Base-by-base conservation (phyloP, 2,113 vertebrate genomes). In the Colistium nudipinnis region DNA sequence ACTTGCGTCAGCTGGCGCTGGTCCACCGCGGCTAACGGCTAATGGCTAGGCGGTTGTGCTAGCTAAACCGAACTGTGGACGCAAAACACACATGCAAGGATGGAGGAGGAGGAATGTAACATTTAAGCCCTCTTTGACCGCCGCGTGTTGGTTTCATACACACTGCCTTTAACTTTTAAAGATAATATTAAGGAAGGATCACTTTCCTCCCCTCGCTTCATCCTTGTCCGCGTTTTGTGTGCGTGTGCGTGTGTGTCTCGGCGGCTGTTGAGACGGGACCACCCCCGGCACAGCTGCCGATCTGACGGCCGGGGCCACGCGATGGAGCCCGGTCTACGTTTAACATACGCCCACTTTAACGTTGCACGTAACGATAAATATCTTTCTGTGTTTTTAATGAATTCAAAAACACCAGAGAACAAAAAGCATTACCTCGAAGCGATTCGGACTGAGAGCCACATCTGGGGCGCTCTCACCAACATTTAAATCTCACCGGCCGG, bases 1-100 rank as follows among this genome's bases (percentile, higher is more conserved):
- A 90, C 90, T 90, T 83, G 85, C 88, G 89, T 89, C 89, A 89
- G 87, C 87, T 88, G 86, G 81, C 83, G 60, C 75, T 28, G 76
- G 69, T 83, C 78, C 83, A 81, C 68, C 68, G 86, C 81, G 49
- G 80, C 83, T 86, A 82, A 24, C 47, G 0, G 47, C 31, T 85
- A 86, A 82, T 82, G 11, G 64, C 64, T 74, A 82, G 54, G 76
- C 53, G 68, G 62, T 19, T 60, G 70, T 0, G 20, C 61, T 67
- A 67, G 59, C 66, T 13, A 33, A 39, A 25, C 47, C 5, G 57
- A 25, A 27, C 14, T 24, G 51, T 4, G 56, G 72, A 45, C 59
- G 57, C 25, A 4, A 70, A 79, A 47, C 68, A 54, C 48, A 25
- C 33, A 4, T 38, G 16, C 22, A 7, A n/a, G 25, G n/a, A 11